Evolutionary conservation across 2,113 vertebrate species (phyloP).

Genomic region (Pycnonotus jocosus): DNA sequence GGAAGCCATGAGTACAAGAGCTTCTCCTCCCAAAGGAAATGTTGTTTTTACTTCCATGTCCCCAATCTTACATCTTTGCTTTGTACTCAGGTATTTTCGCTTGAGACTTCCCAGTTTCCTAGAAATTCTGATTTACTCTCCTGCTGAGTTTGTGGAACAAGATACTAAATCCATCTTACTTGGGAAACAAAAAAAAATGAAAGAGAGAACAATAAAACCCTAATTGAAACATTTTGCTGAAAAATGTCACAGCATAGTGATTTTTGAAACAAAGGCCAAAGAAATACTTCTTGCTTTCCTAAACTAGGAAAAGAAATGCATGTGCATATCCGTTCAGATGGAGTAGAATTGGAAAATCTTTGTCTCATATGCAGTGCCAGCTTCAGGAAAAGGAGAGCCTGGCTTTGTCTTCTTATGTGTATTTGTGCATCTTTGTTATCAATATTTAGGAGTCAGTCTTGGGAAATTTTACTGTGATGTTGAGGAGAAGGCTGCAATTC

Average conservation of each 20-base stretch:
- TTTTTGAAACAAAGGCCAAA: slow-evolving; percentile 9
- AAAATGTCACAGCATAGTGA: neutral
- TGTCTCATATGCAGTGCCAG: neutral
- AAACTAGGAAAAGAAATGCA: neutral
- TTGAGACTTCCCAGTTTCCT: neutral
- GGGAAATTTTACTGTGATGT: neutral
- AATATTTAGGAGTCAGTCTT: neutral
- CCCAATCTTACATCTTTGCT: neutral
- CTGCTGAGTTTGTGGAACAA: neutral
- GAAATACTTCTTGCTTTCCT: neutral
- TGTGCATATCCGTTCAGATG: fast-evolving
- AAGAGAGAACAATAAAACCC: neutral
- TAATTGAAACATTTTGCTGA: slow-evolving; percentile 27
- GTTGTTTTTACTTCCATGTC: neutral
- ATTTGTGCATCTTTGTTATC: neutral
- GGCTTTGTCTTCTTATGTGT: neutral
- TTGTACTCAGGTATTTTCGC: neutral
- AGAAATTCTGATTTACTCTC: neutral
- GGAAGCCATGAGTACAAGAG: neutral
- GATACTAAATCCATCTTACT: neutral
- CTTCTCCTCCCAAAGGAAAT: slow-evolving; percentile 5
- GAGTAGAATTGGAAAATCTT: neutral
- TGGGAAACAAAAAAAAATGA: neutral
- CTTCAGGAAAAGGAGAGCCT: neutral
- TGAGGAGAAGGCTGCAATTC: neutral